Percentiles rank a stretch among this genome's conserved stretches.
Evolutionary conservation across 2,113 vertebrate genomes (phyloP).

Genomic region (Dipodomys ordii): DNA sequence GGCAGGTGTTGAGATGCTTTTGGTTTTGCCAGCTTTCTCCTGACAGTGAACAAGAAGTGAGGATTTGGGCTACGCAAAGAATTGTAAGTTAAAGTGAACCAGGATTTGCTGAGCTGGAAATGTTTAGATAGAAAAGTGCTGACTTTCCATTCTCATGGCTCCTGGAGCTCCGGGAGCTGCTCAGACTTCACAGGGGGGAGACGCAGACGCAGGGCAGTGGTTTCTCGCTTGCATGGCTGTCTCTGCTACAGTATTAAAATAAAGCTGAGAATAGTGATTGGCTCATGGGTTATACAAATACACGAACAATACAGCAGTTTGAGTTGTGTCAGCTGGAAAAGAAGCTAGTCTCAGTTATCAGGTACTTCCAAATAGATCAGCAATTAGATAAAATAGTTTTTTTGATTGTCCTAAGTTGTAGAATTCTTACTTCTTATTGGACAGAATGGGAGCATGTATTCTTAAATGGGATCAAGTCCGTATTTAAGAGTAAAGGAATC

Average conservation of each 20-base stretch:
- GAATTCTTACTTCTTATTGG: neutral
- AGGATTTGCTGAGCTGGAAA: neutral
- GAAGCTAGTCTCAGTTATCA: too few species aligned
- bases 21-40: neutral
- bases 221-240: neutral
- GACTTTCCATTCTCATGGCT: neutral
- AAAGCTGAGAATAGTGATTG: neutral
- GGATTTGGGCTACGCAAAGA: neutral
- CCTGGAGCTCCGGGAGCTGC: too few species aligned
- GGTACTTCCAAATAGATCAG: too few species aligned
- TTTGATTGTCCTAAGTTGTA: neutral
- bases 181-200: neutral
- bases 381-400: too few species aligned
- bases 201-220: neutral
- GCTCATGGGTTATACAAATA: neutral
- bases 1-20: neutral
- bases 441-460: neutral
- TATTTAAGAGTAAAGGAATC: neutral
- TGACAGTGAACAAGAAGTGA: neutral
- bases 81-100: neutral
- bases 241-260: neutral
- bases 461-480: neutral
- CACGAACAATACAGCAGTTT: too few species aligned
- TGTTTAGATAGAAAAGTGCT: too few species aligned
- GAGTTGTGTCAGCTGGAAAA: too few species aligned